Evolutionary conservation across 2,797 vertebrate species (phyloP), one percentile per base, ranked within the genome.

Genomic region (Acipenser transmontanus): DNA sequence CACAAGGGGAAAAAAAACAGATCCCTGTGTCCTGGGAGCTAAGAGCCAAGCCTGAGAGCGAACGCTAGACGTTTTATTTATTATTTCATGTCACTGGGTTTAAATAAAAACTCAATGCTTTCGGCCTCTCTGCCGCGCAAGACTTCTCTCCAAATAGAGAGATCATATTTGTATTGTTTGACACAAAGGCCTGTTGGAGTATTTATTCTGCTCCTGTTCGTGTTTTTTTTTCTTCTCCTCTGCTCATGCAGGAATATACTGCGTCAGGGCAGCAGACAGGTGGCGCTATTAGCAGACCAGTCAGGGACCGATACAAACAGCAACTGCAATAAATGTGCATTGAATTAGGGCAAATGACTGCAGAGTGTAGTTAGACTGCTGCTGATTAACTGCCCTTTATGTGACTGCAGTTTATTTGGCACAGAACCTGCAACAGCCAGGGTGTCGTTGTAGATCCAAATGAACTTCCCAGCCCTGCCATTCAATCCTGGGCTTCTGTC

Each of bases 161-260:
- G 76, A 83, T 81, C 77, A 80, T 81, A 75, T 78, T 81, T 78
- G 77, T 76, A 81, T 79, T 80, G 77, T 81, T 73, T 81, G 81
- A 83, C 77, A 78, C 73, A 51, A 62, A 69, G 74, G 70, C 72
- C 77, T 79, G 75, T 79, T 72, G 72, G 73, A 82, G 75, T 72
- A 72, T 72, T 78, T 75, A 77, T 78, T 73, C 70, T 71, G 71
- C 72, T 74, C 65, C 74, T 69, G 74, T 67, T 63, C 63, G 75
- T 69, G 73, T 71, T 63, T 48, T 52, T 49, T 65, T 66, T 64
- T 9, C 59, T 11, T 67, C 62, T 65, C 56, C 69, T 49, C 34
- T 14, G 61, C 67, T 68, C 7, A 48, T 59, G 64, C 69, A 62
- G 54, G 66, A 71, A 71, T 70, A 78, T 69, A 71, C 57, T 17